Base-by-base conservation (phyloP, 2,888 invertebrate species). In the Cinara cedri region DNA sequence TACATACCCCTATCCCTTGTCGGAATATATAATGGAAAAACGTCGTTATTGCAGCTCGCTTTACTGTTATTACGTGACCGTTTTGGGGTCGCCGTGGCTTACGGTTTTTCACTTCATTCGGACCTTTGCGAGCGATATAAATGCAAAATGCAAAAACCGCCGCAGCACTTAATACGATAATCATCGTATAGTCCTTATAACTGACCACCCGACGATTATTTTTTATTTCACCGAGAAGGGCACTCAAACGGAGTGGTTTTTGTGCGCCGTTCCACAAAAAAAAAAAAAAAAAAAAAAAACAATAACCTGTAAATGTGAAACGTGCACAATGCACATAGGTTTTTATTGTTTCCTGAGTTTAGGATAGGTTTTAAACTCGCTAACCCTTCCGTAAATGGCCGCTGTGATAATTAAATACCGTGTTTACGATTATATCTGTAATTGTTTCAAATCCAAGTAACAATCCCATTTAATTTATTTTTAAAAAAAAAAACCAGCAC, bases 151-250 rank as follows among this genome's bases (percentile, higher is more conserved):
- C 55, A 55, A 66, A 75, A 46, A 26, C 63, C 57, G 34, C 6
- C 34, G 34, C 34, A n/a, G 76, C 24, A 46, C 44, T 54, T 42
- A 16, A 1, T 49, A 14, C 65, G n/a, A 57, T 42, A 66, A 66
- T 76, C 66, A 14, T 24, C 66, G 55, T 26, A n/a, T 16, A 57
- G 16, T 26, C 34, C 34, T 34, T 6, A 6, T 34, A 6, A 46
- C 72, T 72, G 57, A 57, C 76, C 66, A 26, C 76, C 66, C 26
- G 55, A 55, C 44, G 14, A 66, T 76, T 76, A 66, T 76, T 76
- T 76, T 76, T 76, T 76, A 76, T 76, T 55, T 55, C 26, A 13
- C 44, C 54, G 2, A 13, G 21, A n/a, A 44, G 46, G n/a, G n/a
- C 63, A 65, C 63, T 54, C 54, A 21, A 74, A 63, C 63, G 46